These are phyloP conservation scores for Sus scrofa DNA, from an alignment of 2,113 vertebrate species.

Conservation along the genomic window T2T-Sscrofa CM000828.6:51096001-51096500, in stretches of 20 bases:
- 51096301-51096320: not conserved
- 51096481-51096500: not conserved
- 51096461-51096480: not conserved
- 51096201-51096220: not conserved
- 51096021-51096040: not conserved
- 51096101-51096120: not conserved
- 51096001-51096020: not conserved
- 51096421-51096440: not conserved
- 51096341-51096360: too few relatives aligned
- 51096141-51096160: not conserved
- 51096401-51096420: not conserved
- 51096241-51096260: not conserved
- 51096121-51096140: not conserved
- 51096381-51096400: rapidly evolving
- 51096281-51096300: not conserved
- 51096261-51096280: not conserved
- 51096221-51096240: too few relatives aligned
- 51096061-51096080: too few relatives aligned
- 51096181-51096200: not conserved
- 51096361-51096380: rapidly evolving
- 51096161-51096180: not conserved
- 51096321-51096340: not conserved
- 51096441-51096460: not conserved
- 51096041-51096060: not conserved
- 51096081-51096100: not conserved